Base-by-base conservation (phyloP, 1,140 invertebrate genomes). In the Halictus rubicundus region DNA sequence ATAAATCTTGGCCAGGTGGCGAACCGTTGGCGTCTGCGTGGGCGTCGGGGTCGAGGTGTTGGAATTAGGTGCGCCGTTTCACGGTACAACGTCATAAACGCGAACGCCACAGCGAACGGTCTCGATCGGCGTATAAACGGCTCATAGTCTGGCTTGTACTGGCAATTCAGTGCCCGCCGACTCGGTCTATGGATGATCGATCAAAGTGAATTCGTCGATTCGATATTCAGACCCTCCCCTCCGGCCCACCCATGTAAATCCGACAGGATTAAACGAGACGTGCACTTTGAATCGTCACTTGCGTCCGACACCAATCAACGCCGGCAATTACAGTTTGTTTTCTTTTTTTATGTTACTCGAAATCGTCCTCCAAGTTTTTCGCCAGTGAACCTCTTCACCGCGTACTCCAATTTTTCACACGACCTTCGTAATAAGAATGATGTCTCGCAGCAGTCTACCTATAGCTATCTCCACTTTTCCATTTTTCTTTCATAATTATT, bases 61-160 rank as follows among this genome's bases (percentile, higher is more conserved):
- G 39, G 66, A 61, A 77, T 68, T 69, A 61, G 19, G 25, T 16
- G 42, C 76, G 69, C 42, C 60, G 69, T 65, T 72, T 72, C 68
- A 57, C 37, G 23, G 23, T 5, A 32, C 25, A 46, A 23, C 25
- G 76, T 78, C 59, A 72, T 78, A 78, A 78, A 72, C 63, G 60
- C 42, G 57, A 63, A 46, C n/a, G 25, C 8, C 12, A n/a, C 39
- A 25, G 37, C 49, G 8, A 14, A 61, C 42, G 42, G 7, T 6
- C 16, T 19, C 71, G 25, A 73, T 72, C 37, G 61, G 1, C 39
- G 25, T 49, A 59, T 59, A 65, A 79, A 73, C 68, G 46, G 42
- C 59, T 63, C 59, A 42, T 64, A 72, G 12, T 37, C 57, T 37
- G 16, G 46, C 23, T 57, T 23, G 23, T 64, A 72, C 64, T 46